A percentile compares a stretch with the other conserved stretches of the same genome.
Evolutionary conservation across 2,797 vertebrate species (phyloP).

Genomic region (Heterohyrax brucei): DNA sequence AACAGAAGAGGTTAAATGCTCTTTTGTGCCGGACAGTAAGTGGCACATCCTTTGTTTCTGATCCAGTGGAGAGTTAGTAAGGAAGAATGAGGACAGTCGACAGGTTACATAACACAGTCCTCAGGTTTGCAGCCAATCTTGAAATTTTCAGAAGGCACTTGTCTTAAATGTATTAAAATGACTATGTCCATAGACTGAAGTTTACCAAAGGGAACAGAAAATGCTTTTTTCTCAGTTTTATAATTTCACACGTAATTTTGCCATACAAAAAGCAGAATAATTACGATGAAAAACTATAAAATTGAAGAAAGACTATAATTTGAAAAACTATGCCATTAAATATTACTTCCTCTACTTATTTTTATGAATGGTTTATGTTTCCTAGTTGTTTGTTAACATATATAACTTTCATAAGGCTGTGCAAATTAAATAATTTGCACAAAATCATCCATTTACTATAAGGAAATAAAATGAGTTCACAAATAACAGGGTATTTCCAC

Average conservation of each 20-base stretch:
- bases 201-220: constrained; percentile 64
- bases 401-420: constrained; percentile 59
- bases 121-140: constrained; percentile 45
- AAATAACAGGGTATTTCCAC: constrained; percentile 55
- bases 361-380: constrained; percentile 70
- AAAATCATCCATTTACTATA: constrained; percentile 55
- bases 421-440: constrained; percentile 42
- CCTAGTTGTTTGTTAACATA: constrained; percentile 51
- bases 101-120: neutral
- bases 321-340: constrained; percentile 63
- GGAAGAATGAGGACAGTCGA: neutral
- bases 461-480: constrained; percentile 46
- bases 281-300: constrained; percentile 68
- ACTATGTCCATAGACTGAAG: constrained; percentile 35
- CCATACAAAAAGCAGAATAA: constrained; percentile 67
- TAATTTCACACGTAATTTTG: constrained; percentile 59
- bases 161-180: constrained; percentile 71
- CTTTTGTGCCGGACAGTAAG: neutral
- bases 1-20: neutral
- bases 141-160: constrained; percentile 45
- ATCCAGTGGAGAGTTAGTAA: neutral
- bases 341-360: constrained; percentile 68
- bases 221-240: constrained; percentile 70
- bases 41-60: neutral
- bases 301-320: constrained; percentile 76